These are phyloP conservation scores for Mythimna lalbum DNA, from an alignment of 2,888 invertebrate genomes.

Conservation along the genomic window DNA sequence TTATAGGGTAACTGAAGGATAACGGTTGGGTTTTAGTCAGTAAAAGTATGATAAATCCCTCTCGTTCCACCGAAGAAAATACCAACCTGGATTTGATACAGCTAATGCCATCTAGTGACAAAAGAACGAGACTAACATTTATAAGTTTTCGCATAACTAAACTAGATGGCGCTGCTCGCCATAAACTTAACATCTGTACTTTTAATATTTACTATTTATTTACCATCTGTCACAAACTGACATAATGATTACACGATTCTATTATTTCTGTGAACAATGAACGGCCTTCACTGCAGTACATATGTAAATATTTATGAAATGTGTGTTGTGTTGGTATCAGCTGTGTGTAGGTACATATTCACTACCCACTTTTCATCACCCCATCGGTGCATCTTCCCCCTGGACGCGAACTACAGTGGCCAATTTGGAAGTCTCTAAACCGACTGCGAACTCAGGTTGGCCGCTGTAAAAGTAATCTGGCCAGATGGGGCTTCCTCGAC, in stretches of 20 bases:
- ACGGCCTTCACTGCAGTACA: slow-evolving; percentile 25
- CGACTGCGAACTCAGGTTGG: too few species aligned
- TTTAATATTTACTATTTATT: slow-evolving; percentile 16
- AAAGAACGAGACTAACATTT: not conserved
- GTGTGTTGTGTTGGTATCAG: not conserved
- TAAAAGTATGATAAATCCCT: too few species aligned
- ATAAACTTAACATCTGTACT: not conserved
- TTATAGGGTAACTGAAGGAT: too few species aligned
- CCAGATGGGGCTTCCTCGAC: too few species aligned
- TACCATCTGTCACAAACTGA: slow-evolving; percentile 5
- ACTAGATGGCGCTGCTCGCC: slow-evolving; percentile 37
- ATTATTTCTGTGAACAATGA: slow-evolving; percentile 52
- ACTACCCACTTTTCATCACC: too few species aligned
- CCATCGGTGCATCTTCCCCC: too few species aligned
- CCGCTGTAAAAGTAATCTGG: too few species aligned
- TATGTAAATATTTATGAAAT: slow-evolving; percentile 28
- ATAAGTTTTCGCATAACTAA: not conserved
- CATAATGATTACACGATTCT: slow-evolving; percentile 37
- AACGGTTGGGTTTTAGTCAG: too few species aligned
- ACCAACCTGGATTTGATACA: not conserved
- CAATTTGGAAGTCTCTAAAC: too few species aligned
- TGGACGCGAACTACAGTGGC: too few species aligned
- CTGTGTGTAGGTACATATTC: too few species aligned
- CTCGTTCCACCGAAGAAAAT: too few species aligned
- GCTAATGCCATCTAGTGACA: slow-evolving; percentile 21